Percentiles rank a stretch among this genome's conserved stretches.
Evolutionary conservation across 2,888 invertebrate genomes (phyloP).

Genomic region (Agapetus fuscipes): DNA sequence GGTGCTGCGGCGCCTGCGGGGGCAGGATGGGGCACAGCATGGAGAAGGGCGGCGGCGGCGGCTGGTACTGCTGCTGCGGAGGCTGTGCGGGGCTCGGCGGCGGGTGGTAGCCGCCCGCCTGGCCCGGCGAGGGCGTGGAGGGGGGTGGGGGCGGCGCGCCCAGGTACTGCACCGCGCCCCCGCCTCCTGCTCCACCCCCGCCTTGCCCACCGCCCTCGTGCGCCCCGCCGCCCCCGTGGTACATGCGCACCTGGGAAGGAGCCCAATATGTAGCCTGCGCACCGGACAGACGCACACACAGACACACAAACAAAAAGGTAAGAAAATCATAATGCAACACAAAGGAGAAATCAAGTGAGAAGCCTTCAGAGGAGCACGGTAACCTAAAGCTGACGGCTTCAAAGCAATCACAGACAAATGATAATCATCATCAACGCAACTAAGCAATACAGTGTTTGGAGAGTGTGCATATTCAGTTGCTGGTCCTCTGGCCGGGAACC

Average conservation of each 20-base stretch:
- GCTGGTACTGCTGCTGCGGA: constrained; percentile 37
- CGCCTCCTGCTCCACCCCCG: constrained; percentile 27
- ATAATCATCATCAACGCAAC: too few species aligned
- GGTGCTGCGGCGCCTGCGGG: constrained; percentile 31
- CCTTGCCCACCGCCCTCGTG: constrained; percentile 2
- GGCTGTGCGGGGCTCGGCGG: constrained; percentile 33
- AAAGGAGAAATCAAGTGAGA: too few species aligned
- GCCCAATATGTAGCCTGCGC: constrained; percentile 35
- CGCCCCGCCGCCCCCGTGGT: constrained; percentile 30
- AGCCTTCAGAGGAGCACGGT: too few species aligned
- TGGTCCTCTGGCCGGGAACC: too few species aligned
- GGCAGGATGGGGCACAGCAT: constrained; percentile 22
- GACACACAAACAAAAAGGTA: background rate
- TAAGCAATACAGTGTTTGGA: too few species aligned
- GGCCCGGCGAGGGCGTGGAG: constrained; percentile 37
- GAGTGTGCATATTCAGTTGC: too few species aligned
- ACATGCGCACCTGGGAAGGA: constrained; percentile 56
- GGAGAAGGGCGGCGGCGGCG: constrained; percentile 29
- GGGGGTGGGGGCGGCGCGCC: constrained; percentile 46
- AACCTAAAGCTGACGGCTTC: too few species aligned
- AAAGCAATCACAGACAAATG: too few species aligned
- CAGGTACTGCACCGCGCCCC: constrained; percentile 42
- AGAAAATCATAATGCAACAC: too few species aligned
- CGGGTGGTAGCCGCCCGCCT: constrained; percentile 32
- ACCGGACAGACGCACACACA: background rate